These are phyloP conservation scores for Cryptoblepharus egeriae DNA, from an alignment of 2,797 vertebrate genomes.

Conservation along the genomic window DNA sequence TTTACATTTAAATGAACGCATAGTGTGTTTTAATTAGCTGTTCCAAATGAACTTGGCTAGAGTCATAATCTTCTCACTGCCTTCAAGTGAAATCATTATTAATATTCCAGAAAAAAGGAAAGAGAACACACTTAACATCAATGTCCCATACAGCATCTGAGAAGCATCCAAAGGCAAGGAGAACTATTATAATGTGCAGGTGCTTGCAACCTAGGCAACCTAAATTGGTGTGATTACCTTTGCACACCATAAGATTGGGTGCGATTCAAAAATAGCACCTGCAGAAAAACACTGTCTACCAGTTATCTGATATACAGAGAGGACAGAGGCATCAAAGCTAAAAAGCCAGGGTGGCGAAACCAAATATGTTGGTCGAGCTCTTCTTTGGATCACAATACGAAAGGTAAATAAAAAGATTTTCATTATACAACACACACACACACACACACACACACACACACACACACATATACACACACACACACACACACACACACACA, in stretches of 20 bases:
- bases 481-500: no score
- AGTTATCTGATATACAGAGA: background rate
- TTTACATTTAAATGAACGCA: background rate
- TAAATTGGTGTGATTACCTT: slow-evolving; percentile 13
- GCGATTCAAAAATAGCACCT: background rate
- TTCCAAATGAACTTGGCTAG: background rate
- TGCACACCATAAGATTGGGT: background rate
- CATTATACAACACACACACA: no score
- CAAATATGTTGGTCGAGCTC: no score
- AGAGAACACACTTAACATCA: background rate
- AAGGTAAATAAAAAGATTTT: no score
- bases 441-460: no score
- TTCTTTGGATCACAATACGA: no score
- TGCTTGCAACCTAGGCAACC: background rate
- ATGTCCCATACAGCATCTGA: background rate
- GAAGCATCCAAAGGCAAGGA: background rate
- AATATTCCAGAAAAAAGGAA: background rate
- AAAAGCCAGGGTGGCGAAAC: no score
- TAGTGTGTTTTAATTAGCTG: background rate
- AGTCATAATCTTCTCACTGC: background rate
- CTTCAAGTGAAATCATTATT: background rate
- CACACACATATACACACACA: no score
- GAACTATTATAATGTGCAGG: background rate
- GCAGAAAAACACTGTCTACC: background rate
- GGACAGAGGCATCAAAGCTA: background rate